Evolutionary conservation across 2,888 invertebrate genomes (phyloP), one percentile per base, ranked within the genome.

Genomic region (Cremastinae sp.): DNA sequence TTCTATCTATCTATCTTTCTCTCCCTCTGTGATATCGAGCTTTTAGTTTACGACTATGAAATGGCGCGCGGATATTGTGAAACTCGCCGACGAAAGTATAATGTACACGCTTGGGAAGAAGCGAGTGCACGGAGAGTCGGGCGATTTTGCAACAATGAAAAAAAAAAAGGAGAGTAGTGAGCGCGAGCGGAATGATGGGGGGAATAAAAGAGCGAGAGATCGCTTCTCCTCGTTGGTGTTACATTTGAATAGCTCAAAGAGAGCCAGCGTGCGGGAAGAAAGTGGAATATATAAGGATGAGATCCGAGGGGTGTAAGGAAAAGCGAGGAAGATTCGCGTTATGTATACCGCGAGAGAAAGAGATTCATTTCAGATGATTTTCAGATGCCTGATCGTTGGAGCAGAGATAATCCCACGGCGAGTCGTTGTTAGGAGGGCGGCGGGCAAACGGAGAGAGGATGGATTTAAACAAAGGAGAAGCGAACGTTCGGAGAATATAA

Each of bases 381-480:
- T 81, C 82, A 83, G 85, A 84, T 85, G 83, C 83, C 81, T 82
- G 85, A 85, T 85, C 85, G 84, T 82, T 83, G 85, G 83, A 84
- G 83, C 85, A 84, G 84, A 86, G 84, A 86, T 86, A 85, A 85
- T 85, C 84, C 84, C 85, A 85, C 85, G 83, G 81, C n/a, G 76
- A 81, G 74, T 14, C 14, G 41, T 36, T 38, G 41, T 20, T n/a
- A 20, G 22, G 47, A 51, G 36, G 36, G 18, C 5, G 49, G 62
- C 47, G 36, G 34, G 34, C n/a, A 38, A 8, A 41, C 28, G 74
- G 85, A 81, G 82, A 84, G 81, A 85, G 83, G 82, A 79, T 85
- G 82, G 84, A 83, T 85, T 85, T 86, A 86, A 86, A 86, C 86
- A 86, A 86, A 86, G 86, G 84, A 83, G 83, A 28, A 28, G 79